Conservation (phyloP, 2,888 invertebrate genomes). For the Amorpha juglandis region DNA sequence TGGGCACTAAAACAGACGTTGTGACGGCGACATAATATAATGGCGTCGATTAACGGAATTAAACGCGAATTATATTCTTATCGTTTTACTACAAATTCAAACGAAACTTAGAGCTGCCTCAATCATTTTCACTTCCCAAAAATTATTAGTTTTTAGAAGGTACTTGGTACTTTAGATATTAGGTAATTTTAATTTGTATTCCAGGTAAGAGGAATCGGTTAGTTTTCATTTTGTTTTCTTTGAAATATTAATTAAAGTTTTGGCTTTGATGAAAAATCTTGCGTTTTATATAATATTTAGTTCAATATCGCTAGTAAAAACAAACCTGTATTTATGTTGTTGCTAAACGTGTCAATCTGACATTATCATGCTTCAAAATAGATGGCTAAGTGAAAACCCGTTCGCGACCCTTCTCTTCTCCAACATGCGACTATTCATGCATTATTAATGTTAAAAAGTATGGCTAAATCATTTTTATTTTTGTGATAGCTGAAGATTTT, state of each 20-base stretch:
- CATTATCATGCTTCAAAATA: conserved; percentile 8
- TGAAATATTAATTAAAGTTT: background rate
- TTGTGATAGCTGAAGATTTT: background rate
- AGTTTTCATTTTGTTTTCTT: conserved; percentile 1
- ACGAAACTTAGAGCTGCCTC: conserved; percentile 16
- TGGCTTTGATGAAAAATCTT: background rate
- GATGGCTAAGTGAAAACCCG: conserved; percentile 23
- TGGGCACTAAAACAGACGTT: conserved; percentile 44
- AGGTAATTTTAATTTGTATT: background rate
- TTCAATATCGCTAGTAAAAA: background rate
- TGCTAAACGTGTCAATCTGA: conserved; percentile 3
- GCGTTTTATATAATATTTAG: background rate
- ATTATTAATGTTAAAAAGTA: conserved; percentile 21
- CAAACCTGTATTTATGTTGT: background rate
- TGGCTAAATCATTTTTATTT: conserved; percentile 34
- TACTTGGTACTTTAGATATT: background rate
- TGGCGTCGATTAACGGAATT: conserved; percentile 54
- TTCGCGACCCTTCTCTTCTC: conserved; percentile 6
- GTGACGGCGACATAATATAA: conserved; percentile 52
- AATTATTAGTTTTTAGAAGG: background rate
- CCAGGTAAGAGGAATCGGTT: background rate
- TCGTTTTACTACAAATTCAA: conserved; percentile 36
- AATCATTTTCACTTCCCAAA: background rate
- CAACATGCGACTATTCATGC: conserved; percentile 23
- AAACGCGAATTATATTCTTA: conserved; percentile 47